A percentile compares a stretch with the other conserved stretches of the same genome.
Evolutionary conservation across 1,140 invertebrate species (phyloP).

Genomic region (Hormaphis cornu): DNA sequence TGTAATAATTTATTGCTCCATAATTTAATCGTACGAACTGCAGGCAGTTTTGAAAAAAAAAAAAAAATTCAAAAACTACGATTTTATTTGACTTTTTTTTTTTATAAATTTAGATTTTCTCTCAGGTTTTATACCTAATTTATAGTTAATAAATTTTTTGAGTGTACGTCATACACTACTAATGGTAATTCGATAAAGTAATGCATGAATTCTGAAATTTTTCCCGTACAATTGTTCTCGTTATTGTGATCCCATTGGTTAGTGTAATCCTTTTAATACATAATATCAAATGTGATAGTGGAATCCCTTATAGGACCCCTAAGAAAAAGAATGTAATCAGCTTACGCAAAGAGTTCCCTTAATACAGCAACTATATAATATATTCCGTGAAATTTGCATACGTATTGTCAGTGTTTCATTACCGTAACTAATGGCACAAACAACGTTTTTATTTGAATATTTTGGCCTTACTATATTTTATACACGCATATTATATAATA

Average conservation of each 20-base stretch:
- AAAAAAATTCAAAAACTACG: too few relatives aligned
- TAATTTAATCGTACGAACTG: too few relatives aligned
- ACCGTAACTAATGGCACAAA: neutral
- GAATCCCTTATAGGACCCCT: neutral
- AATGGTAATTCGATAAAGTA: neutral
- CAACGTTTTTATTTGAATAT: too few relatives aligned
- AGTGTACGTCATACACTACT: too few relatives aligned
- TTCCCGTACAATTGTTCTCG: neutral
- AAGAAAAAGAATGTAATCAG: neutral
- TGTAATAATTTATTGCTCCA: too few relatives aligned
- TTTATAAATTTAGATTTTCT: too few relatives aligned
- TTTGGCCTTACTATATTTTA: too few relatives aligned
- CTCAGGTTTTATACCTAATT: too few relatives aligned
- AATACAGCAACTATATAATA: neutral
- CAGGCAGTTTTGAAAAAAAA: too few relatives aligned
- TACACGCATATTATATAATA: too few relatives aligned
- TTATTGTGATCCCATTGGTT: slow-evolving; percentile 6
- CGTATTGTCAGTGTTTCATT: neutral
- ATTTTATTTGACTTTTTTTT: too few relatives aligned
- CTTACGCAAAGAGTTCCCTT: neutral
- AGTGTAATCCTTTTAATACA: slow-evolving; percentile 4
- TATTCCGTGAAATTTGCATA: neutral
- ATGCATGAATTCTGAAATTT: neutral
- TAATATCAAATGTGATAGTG: slow-evolving; percentile 2
- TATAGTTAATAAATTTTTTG: too few relatives aligned